phyloP scores from a whole-genome alignment of 2,113 vertebrate genomes.

The Calidris pugnax region DNA sequence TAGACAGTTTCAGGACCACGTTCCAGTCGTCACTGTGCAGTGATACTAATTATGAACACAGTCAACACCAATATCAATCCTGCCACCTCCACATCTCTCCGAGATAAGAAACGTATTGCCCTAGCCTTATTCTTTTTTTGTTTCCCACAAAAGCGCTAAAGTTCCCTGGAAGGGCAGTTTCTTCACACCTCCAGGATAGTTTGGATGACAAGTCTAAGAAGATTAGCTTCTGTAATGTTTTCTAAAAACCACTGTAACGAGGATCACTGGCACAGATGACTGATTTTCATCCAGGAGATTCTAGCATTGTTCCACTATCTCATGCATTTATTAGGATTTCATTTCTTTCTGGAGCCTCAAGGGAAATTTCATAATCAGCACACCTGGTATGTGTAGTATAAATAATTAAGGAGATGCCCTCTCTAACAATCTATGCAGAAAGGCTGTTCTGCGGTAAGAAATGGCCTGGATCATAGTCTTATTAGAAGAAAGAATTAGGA shows the following conservation, averaged over 20 bases:
- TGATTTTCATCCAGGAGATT: slow-evolving; percentile 48
- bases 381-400: slow-evolving; percentile 49
- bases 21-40: background rate
- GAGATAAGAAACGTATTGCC: background rate
- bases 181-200: background rate
- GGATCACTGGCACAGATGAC: background rate
- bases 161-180: background rate
- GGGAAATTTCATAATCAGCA: slow-evolving; percentile 56
- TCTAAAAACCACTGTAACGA: background rate
- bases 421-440: background rate
- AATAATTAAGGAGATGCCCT: slow-evolving; percentile 54
- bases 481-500: background rate
- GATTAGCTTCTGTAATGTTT: background rate
- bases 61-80: background rate
- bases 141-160: background rate
- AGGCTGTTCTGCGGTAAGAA: slow-evolving; percentile 16
- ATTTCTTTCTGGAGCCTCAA: slow-evolving; percentile 52
- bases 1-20: background rate
- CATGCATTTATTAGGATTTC: slow-evolving; percentile 54
- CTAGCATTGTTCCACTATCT: slow-evolving; percentile 25
- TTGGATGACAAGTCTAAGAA: background rate
- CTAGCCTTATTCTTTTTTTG: background rate
- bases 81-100: background rate
- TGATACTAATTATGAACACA: background rate
- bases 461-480: background rate